Evolutionary conservation across 2,113 vertebrate genomes (phyloP).

Genomic region (Chitala chitala): DNA sequence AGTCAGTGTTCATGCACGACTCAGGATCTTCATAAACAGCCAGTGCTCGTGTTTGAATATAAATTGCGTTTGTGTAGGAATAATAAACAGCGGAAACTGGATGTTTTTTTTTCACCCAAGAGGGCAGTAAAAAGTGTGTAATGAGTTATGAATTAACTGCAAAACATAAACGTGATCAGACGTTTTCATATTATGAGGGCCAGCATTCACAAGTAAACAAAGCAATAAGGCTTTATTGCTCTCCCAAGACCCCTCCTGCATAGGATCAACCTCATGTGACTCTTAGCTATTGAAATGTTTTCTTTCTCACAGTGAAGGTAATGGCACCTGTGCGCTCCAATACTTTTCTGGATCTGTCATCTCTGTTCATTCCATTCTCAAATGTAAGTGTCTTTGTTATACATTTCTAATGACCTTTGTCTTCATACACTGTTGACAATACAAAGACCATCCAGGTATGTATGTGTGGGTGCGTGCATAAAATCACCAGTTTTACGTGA

Average conservation of each 20-base stretch:
- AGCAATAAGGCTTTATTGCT: slow-evolving; percentile 25
- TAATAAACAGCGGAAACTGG: neutral
- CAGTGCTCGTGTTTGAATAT: neutral
- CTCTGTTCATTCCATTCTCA: neutral
- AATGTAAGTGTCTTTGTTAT: neutral
- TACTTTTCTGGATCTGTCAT: neutral
- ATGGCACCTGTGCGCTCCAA: neutral
- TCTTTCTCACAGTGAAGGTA: slow-evolving; percentile 7
- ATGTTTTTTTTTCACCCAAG: slow-evolving; percentile 1
- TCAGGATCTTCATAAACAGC: neutral
- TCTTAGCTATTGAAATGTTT: neutral
- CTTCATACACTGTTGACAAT: too few species aligned
- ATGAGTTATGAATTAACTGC: slow-evolving; percentile 28
- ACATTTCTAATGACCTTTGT: too few species aligned
- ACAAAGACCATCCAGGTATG: too few species aligned
- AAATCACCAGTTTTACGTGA: too few species aligned
- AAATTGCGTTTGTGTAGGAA: too few species aligned
- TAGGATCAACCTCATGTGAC: neutral
- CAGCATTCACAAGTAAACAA: slow-evolving; percentile 25
- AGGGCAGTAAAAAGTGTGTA: slow-evolving; percentile 15
- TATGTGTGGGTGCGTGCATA: too few species aligned
- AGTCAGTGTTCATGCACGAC: neutral
- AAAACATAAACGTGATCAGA: slow-evolving; percentile 14
- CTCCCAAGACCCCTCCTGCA: too few species aligned
- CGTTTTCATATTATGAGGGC: neutral